Evolutionary conservation across 1,140 invertebrate genomes (phyloP), one percentile per base, ranked within the genome.

Genomic region (Anastrepha obliqua): DNA sequence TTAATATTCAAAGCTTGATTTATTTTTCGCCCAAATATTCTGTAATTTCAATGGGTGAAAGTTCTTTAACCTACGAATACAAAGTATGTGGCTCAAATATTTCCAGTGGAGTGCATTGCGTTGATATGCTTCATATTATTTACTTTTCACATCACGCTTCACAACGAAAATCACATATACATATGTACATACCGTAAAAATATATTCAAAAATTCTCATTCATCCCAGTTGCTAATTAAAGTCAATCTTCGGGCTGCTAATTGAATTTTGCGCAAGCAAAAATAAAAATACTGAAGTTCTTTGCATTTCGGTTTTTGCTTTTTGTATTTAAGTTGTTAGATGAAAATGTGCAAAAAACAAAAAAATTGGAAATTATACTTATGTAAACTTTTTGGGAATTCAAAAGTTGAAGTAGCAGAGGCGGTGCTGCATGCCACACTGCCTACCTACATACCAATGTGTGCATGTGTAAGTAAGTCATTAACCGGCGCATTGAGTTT

Each of bases 131-230:
- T 13, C 2, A 58, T 58, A 44, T 44, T 47, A 74, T 74, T 74
- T 67, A 67, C 29, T 39, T 74, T 74, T 17, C 67, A 44, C 44
- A 44, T 74, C 42, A 44, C 67, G 42, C 39, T 74, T n/a, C 42
- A 17, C 67, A 67, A 67, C 65, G 39, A 39, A 67, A 67, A 13
- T 39, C 13, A 42, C 11, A 67, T 0, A 67, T 11, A 67, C 7
- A 64, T 13, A 64, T 3, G 3, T 20, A 60, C 59, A 8, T 17
- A 64, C 6, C 2, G 62, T 15, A 20, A 64, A 64, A 15, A 64
- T 64, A 20, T 64, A 64, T n/a, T 17, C 62, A 64, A 67, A 67
- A 62, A 67, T 67, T 67, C 65, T 39, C 65, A 67, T 67, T 67
- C 13, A 67, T 39, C 9, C 0, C 29, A 42, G 39, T 11, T 39